These are phyloP conservation scores for Cettia cetti DNA, from an alignment of 2,113 vertebrate genomes.

Conservation along the genomic window DNA sequence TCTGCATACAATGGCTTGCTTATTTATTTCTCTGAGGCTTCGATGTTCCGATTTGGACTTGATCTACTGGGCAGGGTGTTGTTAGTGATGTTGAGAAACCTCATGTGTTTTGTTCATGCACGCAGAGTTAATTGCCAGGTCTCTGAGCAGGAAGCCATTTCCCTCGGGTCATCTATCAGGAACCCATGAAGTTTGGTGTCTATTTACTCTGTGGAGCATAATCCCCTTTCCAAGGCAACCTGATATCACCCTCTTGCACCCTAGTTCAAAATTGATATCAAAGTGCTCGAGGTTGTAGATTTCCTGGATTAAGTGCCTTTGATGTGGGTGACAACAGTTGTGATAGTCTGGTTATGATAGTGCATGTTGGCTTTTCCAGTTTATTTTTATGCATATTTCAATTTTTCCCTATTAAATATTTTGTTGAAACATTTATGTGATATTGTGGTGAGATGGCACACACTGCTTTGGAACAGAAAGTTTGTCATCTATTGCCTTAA, in stretches of 20 bases:
- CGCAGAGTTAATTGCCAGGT: not conserved
- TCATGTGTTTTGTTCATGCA: not conserved
- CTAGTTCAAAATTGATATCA: not conserved
- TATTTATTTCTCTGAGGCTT: not conserved
- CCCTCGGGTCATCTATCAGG: not conserved
- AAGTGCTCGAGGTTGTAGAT: not conserved
- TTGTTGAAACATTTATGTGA: not conserved
- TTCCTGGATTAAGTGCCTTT: not conserved
- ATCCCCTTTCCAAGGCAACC: not conserved
- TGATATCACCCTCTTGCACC: not conserved
- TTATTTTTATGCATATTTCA: not conserved
- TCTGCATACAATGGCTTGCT: not conserved
- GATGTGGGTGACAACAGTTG: not conserved
- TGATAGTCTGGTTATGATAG: not conserved
- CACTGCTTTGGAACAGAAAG: not conserved
- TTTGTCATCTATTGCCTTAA: not conserved
- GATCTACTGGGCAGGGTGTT: not conserved
- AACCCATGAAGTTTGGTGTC: not conserved
- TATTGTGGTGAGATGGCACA: not conserved
- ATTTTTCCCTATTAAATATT: not conserved
- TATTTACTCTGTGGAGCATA: not conserved
- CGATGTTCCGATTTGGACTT: not conserved
- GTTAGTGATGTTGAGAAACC: constrained; percentile 26
- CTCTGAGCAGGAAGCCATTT: constrained; percentile 4
- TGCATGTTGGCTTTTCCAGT: not conserved